Conservation (phyloP, 2,113 vertebrate genomes). For the Brachyistius frenatus region DNA sequence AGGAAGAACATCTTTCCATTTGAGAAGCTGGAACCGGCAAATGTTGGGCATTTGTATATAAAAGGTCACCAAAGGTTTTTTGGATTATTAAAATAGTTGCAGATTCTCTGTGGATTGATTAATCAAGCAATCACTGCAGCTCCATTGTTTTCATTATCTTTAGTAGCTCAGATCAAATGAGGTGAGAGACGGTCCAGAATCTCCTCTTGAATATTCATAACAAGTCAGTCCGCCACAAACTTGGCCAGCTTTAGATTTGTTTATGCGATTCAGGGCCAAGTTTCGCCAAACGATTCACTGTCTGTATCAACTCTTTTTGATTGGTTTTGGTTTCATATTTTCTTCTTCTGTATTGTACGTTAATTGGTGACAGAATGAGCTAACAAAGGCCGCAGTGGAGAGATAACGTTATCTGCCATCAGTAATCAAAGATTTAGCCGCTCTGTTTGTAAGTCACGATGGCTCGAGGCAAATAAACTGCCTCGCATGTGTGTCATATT, state of each 20-base stretch:
- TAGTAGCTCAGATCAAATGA: too few species aligned
- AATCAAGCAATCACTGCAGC: too few species aligned
- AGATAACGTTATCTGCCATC: slow-evolving; percentile 15
- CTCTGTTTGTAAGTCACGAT: slow-evolving; percentile 18
- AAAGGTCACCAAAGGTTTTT: too few species aligned
- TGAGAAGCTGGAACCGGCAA: too few species aligned
- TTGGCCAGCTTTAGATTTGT: background rate
- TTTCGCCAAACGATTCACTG: background rate
- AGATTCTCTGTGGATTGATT: too few species aligned
- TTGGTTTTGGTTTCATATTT: background rate
- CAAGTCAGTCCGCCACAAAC: background rate
- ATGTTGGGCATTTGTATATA: too few species aligned
- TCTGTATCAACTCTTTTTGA: background rate
- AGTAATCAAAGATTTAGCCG: slow-evolving; percentile 15
- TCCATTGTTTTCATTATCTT: too few species aligned
- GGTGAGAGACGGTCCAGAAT: too few species aligned
- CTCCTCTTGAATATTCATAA: background rate
- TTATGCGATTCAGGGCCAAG: background rate
- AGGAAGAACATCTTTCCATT: too few species aligned
- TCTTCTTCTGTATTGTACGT: background rate
- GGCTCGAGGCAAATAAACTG: slow-evolving; percentile 11
- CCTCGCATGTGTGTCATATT: slow-evolving; percentile 18
- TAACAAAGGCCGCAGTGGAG: slow-evolving; percentile 8
- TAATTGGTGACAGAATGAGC: background rate
- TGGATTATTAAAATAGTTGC: too few species aligned